Base-by-base conservation (phyloP, 2,797 vertebrate genomes). In the Merluccius polli region DNA sequence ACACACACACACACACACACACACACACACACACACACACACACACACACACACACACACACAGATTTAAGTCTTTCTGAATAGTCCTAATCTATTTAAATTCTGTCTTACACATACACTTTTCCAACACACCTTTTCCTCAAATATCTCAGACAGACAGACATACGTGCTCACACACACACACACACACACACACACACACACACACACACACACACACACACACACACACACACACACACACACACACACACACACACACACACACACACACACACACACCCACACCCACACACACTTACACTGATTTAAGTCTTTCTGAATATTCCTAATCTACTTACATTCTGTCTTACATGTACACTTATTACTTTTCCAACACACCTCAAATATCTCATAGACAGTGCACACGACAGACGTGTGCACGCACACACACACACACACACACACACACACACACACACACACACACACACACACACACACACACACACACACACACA, bases 401-500 rank as follows among this genome's bases (percentile, higher is more conserved):
- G n/a, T n/a, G n/a, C n/a, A n/a, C n/a, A n/a, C n/a, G n/a, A n/a
- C n/a, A n/a, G n/a, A n/a, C 41, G 16, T 15, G 16, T 15, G 16
- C 41, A 44, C 41, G 16, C 41, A 67, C 75, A 65, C 52, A 70
- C 75, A 75, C 71, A 72, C 38, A 63, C 52, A 38, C 41, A 30
- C 16, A 32, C 72, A 63, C 10, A 31, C 31, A n/a, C 71, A 72
- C 36, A 38, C 33, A 15, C 71, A 36, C 33, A 59, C 72, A 16
- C 52, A 36, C 33, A 35, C 33, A 65, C 52, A 63, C 59, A 67
- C 33, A 18, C 31, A 48, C 70, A 79, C 69, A 65, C 13, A 3
- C 69, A 78, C 75, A 68, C 24, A 78, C 30, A 78, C 73, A 75
- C 73, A 77, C 73, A 79, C 41, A 84, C 72, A 82, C 77, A 83